phyloP scores from a whole-genome alignment of 2,113 vertebrate species.

The Heterochromis multidens region DNA sequence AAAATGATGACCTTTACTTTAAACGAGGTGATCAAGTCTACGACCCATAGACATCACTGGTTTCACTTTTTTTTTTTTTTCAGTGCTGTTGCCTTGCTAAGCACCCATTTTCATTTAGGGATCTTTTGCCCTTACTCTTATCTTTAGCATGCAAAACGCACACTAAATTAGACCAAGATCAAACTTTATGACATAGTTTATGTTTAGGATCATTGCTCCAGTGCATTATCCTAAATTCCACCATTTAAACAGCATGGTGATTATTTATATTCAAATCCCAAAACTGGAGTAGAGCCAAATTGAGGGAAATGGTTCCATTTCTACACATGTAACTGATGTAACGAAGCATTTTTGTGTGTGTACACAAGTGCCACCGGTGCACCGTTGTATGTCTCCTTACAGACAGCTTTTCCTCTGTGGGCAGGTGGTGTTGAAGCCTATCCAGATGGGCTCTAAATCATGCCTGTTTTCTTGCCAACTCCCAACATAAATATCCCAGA shows the following conservation, averaged over 20 bases:
- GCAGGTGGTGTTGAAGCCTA: slow-evolving; percentile 51
- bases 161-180: not conserved
- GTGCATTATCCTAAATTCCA: not conserved
- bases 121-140: not conserved
- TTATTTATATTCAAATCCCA: not conserved
- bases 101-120: not conserved
- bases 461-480: slow-evolving; percentile 42
- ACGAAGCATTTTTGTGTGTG: not conserved
- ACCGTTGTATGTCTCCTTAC: slow-evolving; percentile 4
- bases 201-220: not conserved
- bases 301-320: not conserved
- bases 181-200: not conserved
- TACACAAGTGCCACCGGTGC: not conserved
- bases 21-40: not conserved
- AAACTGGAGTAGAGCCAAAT: not conserved
- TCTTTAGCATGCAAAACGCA: not conserved
- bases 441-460: slow-evolving; percentile 67
- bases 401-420: slow-evolving; percentile 21
- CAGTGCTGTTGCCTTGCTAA: not conserved
- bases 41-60: not conserved
- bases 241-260: not conserved
- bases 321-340: not conserved
- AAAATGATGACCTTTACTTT: not conserved
- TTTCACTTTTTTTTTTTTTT: not conserved
- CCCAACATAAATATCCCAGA: slow-evolving; percentile 58